Base-by-base conservation (phyloP, 2,888 invertebrate genomes). In the Zaprionus bogoriensis region DNA sequence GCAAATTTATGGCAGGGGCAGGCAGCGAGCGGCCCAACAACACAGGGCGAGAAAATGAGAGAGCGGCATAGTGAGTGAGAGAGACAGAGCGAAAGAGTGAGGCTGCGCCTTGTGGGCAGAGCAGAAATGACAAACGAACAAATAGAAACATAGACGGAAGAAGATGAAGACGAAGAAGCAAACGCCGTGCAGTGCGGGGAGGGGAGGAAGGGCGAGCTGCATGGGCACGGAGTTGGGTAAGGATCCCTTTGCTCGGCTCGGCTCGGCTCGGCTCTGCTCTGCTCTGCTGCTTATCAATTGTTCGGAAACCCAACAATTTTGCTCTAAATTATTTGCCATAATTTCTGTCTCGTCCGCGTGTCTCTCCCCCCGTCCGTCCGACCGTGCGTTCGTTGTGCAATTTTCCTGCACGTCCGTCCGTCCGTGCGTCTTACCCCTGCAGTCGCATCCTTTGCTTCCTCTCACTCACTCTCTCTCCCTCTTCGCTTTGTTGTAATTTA, bases 311-410 rank as follows among this genome's bases (percentile, higher is more conserved):
- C 60, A 73, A 75, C 77, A 82, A 70, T 83, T 84, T 57, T 87
- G 88, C 85, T 87, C 88, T 87, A 81, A 87, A 87, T 88, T 87
- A 87, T 87, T 88, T 87, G 88, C 87, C 77, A 88, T 87, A 68
- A 85, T 82, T 88, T 82, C 74, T 72, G 72, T 50, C 62, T 72
- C 68, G 28, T 67, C 67, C 59, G 38, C 60, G 44, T 22, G 54
- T 28, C 45, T 14, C 28, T 17, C 23, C 20, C 14, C 19, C 12
- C 28, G 19, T 30, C n/a, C 20, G 20, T 22, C 55, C 36, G 45
- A 7, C 48, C 65, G 2, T 12, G 2, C 52, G 61, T 73, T 65
- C 54, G 61, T 73, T 67, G 58, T 69, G 68, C 78, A 73, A 75
- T 73, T 61, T 57, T 46, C 22, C 36, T 42, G 10, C 39, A n/a